A percentile compares a stretch with the other conserved stretches of the same genome.
Conservation (phyloP, 2,888 invertebrate genomes). For the Hydropsyche betteni region DNA sequence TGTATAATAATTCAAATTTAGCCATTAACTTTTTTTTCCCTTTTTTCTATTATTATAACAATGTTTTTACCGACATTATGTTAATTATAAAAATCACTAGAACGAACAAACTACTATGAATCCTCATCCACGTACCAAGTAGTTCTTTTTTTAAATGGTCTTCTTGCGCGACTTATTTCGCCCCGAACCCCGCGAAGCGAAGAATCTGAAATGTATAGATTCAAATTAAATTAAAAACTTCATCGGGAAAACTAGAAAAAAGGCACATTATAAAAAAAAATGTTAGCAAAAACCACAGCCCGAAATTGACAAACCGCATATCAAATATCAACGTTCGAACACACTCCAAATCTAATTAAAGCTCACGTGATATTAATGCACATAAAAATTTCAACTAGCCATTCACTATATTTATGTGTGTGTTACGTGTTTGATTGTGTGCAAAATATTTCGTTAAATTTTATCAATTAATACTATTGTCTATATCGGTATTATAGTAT, state of each 20-base stretch:
- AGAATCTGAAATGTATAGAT: slow-evolving; percentile 60
- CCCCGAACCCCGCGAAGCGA: slow-evolving; percentile 65
- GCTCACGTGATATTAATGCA: neutral
- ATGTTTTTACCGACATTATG: no score
- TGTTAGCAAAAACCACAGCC: neutral
- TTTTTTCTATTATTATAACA: no score
- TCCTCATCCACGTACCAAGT: slow-evolving; percentile 64
- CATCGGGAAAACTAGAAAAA: neutral
- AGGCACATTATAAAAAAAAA: neutral
- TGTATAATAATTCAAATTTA: no score
- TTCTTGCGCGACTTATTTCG: slow-evolving; percentile 57
- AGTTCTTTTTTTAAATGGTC: slow-evolving; percentile 57
- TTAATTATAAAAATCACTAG: no score
- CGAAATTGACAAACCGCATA: slow-evolving; percentile 3
- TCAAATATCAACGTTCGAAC: no score
- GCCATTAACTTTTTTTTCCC: no score
- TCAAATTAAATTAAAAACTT: neutral
- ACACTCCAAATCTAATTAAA: no score
- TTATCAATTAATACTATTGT: neutral
- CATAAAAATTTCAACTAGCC: neutral
- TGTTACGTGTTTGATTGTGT: neutral
- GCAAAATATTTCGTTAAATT: slow-evolving; percentile 4
- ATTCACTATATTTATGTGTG: neutral
- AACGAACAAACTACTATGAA: neutral
- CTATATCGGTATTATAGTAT: slow-evolving; percentile 2